Conservation (phyloP, 2,113 vertebrate species). For the Gymnorhina tibicen region DNA sequence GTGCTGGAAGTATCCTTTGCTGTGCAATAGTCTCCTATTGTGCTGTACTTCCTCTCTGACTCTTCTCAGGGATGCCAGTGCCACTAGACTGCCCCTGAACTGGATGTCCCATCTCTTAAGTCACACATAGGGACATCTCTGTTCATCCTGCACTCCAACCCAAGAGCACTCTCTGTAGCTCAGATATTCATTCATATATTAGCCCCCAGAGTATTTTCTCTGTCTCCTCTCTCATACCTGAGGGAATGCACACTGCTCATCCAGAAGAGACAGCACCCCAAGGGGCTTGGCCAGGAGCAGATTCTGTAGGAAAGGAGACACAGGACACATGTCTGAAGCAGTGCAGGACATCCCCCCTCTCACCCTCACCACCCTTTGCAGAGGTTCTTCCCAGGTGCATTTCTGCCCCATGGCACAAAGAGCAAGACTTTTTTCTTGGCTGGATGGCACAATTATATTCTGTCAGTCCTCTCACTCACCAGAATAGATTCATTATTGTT, state of each 20-base stretch:
- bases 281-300: constrained; percentile 74
- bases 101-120: neutral
- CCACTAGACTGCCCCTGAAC: neutral
- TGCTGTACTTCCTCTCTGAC: neutral
- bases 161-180: neutral
- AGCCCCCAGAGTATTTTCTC: neutral
- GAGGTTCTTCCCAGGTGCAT: neutral
- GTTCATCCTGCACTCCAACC: neutral
- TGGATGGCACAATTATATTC: neutral
- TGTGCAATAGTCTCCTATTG: neutral
- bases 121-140: neutral
- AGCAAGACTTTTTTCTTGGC: neutral
- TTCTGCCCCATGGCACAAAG: neutral
- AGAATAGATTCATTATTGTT: constrained; percentile 76
- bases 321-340: neutral
- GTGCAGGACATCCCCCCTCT: neutral
- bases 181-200: neutral
- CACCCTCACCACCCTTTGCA: neutral
- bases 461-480: constrained; percentile 43
- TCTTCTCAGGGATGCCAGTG: neutral
- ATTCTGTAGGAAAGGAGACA: constrained; percentile 56
- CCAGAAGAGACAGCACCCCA: constrained; percentile 76
- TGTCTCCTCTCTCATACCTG: constrained; percentile 47
- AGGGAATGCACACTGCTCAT: constrained; percentile 79
- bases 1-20: neutral